phyloP scores from a whole-genome alignment of 2,888 invertebrate species.

The Ceraclea dissimilis region DNA sequence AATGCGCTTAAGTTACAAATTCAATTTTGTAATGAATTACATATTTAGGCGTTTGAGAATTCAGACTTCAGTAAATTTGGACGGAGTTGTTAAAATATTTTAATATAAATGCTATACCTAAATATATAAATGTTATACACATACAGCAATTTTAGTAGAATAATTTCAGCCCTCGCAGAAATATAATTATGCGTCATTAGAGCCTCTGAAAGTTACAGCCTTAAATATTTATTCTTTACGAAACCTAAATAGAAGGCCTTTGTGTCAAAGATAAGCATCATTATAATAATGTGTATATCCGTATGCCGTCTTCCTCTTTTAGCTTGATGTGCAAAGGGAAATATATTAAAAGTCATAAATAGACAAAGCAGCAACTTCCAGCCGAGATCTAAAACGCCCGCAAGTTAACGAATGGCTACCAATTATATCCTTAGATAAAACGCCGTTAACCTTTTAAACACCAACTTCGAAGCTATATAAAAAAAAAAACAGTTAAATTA shows the following conservation, averaged over 20 bases:
- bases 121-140: too few relatives aligned
- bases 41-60: too few relatives aligned
- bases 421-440: background rate
- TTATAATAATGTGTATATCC: background rate
- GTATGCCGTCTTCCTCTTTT: too few relatives aligned
- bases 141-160: too few relatives aligned
- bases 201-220: background rate
- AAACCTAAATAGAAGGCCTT: background rate
- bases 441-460: background rate
- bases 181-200: too few relatives aligned
- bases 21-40: too few relatives aligned
- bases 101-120: too few relatives aligned
- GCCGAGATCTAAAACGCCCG: background rate
- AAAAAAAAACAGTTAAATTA: too few relatives aligned
- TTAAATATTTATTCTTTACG: background rate
- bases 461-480: background rate
- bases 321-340: background rate
- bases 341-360: background rate
- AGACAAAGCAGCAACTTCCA: background rate
- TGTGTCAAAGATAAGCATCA: background rate
- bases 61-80: too few relatives aligned
- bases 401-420: background rate
- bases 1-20: too few relatives aligned
- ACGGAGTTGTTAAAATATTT: too few relatives aligned
- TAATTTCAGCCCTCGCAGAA: too few relatives aligned